Percentiles rank a stretch among this genome's conserved stretches.
Evolutionary conservation across 2,113 vertebrate genomes (phyloP).

Genomic region (Corythornis vintsioides): DNA sequence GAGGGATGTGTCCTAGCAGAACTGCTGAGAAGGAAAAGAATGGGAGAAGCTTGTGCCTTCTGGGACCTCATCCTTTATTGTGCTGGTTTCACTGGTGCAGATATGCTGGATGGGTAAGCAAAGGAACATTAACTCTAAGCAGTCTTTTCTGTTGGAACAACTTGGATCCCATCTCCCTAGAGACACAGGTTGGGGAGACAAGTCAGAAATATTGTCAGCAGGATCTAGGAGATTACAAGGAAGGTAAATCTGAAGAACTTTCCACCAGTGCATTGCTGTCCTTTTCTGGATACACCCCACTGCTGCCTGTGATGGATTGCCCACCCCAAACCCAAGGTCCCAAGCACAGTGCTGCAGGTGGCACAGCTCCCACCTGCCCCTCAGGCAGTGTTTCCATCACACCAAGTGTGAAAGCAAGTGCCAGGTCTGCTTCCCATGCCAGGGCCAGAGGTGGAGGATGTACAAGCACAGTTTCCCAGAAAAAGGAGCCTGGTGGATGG

Average conservation of each 20-base stretch:
- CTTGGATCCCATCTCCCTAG: not conserved
- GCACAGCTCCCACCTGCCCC: not conserved
- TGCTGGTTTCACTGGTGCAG: not conserved
- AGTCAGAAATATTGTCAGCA: not conserved
- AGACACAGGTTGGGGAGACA: not conserved
- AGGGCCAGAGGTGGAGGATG: accelerated
- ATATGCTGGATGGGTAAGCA: not conserved
- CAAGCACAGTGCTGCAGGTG: accelerated
- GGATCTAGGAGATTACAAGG: not conserved
- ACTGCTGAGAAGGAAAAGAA: not conserved
- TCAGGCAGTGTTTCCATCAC: not conserved
- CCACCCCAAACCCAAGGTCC: not conserved
- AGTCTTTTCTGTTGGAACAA: not conserved
- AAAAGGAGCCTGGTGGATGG: not conserved
- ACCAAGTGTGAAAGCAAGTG: not conserved
- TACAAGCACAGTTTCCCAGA: not conserved
- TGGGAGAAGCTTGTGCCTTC: not conserved
- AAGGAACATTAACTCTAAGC: not conserved
- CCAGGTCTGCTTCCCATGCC: not conserved
- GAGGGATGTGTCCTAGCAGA: not conserved
- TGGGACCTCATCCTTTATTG: not conserved
- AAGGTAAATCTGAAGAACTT: not conserved
- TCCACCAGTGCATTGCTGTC: not conserved
- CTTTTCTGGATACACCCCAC: not conserved
- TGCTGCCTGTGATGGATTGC: not conserved